phyloP scores from a whole-genome alignment of 2,888 invertebrate genomes.

The Leptarthrus brevirostris region DNA sequence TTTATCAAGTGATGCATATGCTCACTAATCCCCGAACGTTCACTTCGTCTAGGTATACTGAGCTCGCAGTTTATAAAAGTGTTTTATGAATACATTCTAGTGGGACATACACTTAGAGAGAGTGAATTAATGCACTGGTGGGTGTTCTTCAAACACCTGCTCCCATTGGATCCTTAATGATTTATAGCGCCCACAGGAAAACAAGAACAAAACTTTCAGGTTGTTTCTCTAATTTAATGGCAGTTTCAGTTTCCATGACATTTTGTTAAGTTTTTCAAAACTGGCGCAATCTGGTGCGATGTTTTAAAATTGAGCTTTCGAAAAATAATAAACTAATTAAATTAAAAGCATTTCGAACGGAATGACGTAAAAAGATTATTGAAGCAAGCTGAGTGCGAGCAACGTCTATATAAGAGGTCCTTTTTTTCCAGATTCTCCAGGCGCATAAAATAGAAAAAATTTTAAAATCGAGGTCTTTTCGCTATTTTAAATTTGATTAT shows the following conservation, averaged over 20 bases:
- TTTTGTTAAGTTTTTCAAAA: neutral
- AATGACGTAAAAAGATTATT: neutral
- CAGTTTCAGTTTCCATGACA: slow-evolving; percentile 10
- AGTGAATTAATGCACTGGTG: neutral
- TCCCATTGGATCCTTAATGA: slow-evolving; percentile 25
- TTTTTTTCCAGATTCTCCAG: neutral
- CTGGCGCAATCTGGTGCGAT: too few species aligned
- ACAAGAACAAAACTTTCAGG: slow-evolving; percentile 2
- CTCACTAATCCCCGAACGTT: slow-evolving; percentile 6
- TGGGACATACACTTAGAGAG: neutral
- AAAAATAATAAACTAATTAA: neutral
- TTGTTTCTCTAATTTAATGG: slow-evolving; percentile 10
- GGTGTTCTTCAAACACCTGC: slow-evolving; percentile 30
- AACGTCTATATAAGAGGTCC: neutral
- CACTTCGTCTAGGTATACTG: neutral
- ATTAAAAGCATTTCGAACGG: slow-evolving; percentile 3
- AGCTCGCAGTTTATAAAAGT: neutral
- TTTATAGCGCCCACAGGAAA: slow-evolving; percentile 7
- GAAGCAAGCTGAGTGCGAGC: neutral
- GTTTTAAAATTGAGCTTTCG: neutral
- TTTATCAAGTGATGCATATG: slow-evolving; percentile 20
- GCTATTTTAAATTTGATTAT: slow-evolving; percentile 28
- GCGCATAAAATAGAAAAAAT: neutral
- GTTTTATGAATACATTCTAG: slow-evolving; percentile 5
- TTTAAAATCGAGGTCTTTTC: neutral